Evolutionary conservation across 2,888 invertebrate species (phyloP).

Genomic region (Eupithecia vulgata): DNA sequence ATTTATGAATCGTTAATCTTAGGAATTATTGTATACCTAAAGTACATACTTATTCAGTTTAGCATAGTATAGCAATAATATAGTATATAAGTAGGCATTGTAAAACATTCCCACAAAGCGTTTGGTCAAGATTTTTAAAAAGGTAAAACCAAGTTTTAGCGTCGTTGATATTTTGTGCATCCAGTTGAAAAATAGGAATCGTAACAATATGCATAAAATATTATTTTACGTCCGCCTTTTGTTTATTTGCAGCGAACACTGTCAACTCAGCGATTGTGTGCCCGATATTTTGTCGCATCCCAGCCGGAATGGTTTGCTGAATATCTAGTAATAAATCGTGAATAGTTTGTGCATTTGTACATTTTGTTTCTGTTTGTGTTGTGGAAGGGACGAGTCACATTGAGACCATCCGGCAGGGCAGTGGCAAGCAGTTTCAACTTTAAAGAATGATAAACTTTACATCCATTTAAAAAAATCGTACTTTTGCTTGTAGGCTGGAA

Average conservation of each 20-base stretch:
- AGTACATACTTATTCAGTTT: not conserved
- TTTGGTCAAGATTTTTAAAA: not conserved
- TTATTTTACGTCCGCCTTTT: conserved; percentile 48
- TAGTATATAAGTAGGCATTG: not conserved
- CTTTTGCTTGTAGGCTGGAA: not conserved
- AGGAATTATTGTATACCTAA: not conserved
- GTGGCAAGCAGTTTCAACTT: not conserved
- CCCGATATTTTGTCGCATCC: conserved; percentile 54
- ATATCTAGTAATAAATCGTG: conserved; percentile 61
- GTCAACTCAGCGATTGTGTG: conserved; percentile 54
- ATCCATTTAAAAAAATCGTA: not conserved
- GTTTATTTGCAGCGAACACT: conserved; percentile 50
- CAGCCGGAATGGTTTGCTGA: conserved; percentile 56
- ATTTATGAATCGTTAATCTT: not conserved
- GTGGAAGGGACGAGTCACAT: conserved; percentile 15
- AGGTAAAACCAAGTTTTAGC: not conserved
- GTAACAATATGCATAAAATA: conserved; percentile 48
- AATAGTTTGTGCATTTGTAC: conserved; percentile 63
- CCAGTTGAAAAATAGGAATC: conserved; percentile 29
- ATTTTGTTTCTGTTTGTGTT: conserved; percentile 62
- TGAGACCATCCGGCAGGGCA: not conserved
- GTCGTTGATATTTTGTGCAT: conserved; percentile 1
- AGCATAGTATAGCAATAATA: not conserved
- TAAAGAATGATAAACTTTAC: not conserved
- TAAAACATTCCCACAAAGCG: not conserved